phyloP scores from a whole-genome alignment of 2,888 invertebrate species.

The Lampropteryx suffumata region DNA sequence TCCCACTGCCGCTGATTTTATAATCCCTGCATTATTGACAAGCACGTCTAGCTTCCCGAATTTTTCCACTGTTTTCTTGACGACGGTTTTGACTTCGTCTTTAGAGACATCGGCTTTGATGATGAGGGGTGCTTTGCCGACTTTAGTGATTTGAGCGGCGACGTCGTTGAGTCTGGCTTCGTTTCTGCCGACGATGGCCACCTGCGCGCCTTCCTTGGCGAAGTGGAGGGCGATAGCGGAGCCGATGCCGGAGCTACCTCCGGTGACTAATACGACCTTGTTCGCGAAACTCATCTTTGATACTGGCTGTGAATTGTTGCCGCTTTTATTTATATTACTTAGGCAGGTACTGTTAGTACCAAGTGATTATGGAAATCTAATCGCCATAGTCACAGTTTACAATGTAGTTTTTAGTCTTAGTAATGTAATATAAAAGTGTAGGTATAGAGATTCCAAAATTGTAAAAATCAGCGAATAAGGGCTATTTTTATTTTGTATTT shows the following conservation, averaged over 20 bases:
- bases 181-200: conserved; percentile 50
- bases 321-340: too few species aligned
- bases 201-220: conserved; percentile 47
- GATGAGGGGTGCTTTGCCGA: conserved; percentile 22
- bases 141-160: conserved; percentile 12
- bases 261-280: conserved; percentile 54
- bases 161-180: conserved; percentile 41
- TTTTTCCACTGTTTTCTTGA: conserved; percentile 36
- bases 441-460: too few species aligned
- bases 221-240: conserved; percentile 49
- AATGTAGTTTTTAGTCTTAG: too few species aligned
- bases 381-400: too few species aligned
- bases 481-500: too few species aligned
- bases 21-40: conserved; percentile 40
- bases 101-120: conserved; percentile 35
- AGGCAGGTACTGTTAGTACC: too few species aligned
- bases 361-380: too few species aligned
- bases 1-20: conserved; percentile 6
- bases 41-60: conserved; percentile 42
- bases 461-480: too few species aligned
- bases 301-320: too few species aligned
- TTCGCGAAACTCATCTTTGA: conserved; percentile 32
- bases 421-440: too few species aligned
- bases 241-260: conserved; percentile 47
- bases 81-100: conserved; percentile 31